Base-by-base conservation (phyloP, 2,797 vertebrate genomes). In the Platyrinchus mystaceus region DNA sequence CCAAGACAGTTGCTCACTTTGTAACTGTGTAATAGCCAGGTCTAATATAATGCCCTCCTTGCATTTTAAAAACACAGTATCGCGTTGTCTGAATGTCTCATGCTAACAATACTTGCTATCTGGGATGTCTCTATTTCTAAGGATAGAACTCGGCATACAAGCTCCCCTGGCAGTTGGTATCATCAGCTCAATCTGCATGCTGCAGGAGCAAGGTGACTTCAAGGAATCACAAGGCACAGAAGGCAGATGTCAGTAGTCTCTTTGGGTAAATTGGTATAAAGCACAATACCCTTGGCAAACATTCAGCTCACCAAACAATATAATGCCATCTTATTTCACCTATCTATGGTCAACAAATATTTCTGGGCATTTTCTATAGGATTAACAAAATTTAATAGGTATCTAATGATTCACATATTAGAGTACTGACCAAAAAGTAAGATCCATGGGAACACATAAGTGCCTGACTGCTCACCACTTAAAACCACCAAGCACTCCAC, bases 131-230 rank as follows among this genome's bases (percentile, higher is more conserved):
- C 43, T 67, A 7, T 59, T 84, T 49, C 63, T 28, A 62, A 63
- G 50, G 53, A 87, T 26, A 73, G 24, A 75, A 7, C 7, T 7
- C 52, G 28, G 50, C 37, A 62, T 4, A n/a, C 27, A 46, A 84
- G 36, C 59, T 74, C 43, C n/a, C 47, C 10, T 0, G 0, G 34
- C 30, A 76, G 70, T 52, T 1, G 0, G 28, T 83, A 66, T 4
- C 4, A 0, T 17, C 14, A 28, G 37, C 32, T 70, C 60, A 22
- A 47, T 66, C 74, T 18, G 22, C 55, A 46, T 0, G 0, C 12
- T 59, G 39, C 26, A 58, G 49, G 36, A 69, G 47, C 34, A 82
- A 89, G 68, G 71, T 70, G 85, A 85, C 60, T 59, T 83, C 85
- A 91, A 83, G 75, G 79, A 80, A 58, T 37, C 79, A 44, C 44